Conservation (phyloP, 35 echinoderm and acorn worm genomes). For the Apostichopus californicus region DNA sequence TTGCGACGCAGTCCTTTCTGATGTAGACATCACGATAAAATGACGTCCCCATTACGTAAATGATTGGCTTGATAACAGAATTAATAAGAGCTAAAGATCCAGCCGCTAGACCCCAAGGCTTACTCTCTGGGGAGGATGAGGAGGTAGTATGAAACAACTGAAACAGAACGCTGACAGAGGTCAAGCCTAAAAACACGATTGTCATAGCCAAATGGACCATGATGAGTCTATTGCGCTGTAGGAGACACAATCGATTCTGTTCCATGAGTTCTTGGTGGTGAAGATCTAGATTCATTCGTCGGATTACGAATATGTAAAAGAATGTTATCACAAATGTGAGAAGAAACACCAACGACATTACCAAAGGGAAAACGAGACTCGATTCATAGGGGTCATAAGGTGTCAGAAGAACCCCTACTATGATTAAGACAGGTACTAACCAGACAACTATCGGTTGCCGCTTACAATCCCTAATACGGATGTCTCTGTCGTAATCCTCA, state of each 20-base stretch:
- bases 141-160: background rate
- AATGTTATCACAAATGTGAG: slow-evolving; percentile 21
- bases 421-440: background rate
- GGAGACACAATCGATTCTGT: background rate
- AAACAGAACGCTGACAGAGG: background rate
- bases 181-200: slow-evolving; percentile 11
- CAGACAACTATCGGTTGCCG: slow-evolving; percentile 2
- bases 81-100: slow-evolving; percentile 14
- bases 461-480: slow-evolving; percentile 19
- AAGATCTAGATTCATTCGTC: slow-evolving; percentile 41
- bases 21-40: slow-evolving; percentile 23
- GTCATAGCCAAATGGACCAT: slow-evolving; percentile 32
- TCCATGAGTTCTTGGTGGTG: slow-evolving; percentile 11
- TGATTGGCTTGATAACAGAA: slow-evolving; percentile 28
- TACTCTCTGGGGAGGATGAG: background rate
- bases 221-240: slow-evolving; percentile 18
- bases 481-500: slow-evolving; percentile 35
- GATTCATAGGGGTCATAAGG: background rate
- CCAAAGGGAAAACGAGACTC: background rate
- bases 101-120: background rate
- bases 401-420: slow-evolving; percentile 7
- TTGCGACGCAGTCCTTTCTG: background rate
- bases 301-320: slow-evolving; percentile 9
- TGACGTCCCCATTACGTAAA: slow-evolving; percentile 27
- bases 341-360: background rate